Evolutionary conservation across 1,140 invertebrate species (phyloP), one percentile per base, ranked within the genome.

Genomic region (Berghia stephanieae): DNA sequence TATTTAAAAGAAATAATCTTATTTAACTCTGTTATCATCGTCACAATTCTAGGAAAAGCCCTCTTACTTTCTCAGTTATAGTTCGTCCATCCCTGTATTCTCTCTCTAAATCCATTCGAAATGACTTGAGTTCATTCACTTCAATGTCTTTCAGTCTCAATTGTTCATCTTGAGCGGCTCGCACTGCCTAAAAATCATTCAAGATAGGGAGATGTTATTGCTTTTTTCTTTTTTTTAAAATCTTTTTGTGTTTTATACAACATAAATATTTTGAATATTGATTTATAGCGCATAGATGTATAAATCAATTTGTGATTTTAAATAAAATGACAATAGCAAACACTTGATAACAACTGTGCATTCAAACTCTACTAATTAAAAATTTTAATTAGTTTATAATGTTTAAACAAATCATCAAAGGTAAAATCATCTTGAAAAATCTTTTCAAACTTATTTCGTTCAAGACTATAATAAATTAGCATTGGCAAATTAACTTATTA

Each of bases 111-210:
- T 88, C 87, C 81, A 87, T 85, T 27, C 85, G 74, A 3, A 85
- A 74, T 44, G 86, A 87, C 63, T 87, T 87, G 31, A 88, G 78
- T 69, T 88, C 86, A 79, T 88, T 88, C 3, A 88, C 83, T 78
- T 88, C 86, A 24, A 87, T 83, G 72, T 89, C 87, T 71, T 86
- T 88, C 55, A 88, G 78, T 71, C 86, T 69, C 4, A 89, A 77
- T 70, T 89, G 85, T 77, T 89, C 88, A 83, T 88, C 88, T 52
- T 88, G 87, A 16, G 86, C 85, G 63, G 88, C 87, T 66, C 86
- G 66, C 27, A 87, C 83, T 55, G 84, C 85, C 87, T 88, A 79
- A 44, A 57, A 78, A 79, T 70, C n/a, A n/a, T n/a, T n/a, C n/a
- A n/a, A n/a, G n/a, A n/a, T n/a, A n/a, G n/a, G n/a, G n/a, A n/a